Percentiles rank a stretch among this genome's conserved stretches.
phyloP scores from a whole-genome alignment of 1,140 invertebrate species.

The Lepidurus apus region DNA sequence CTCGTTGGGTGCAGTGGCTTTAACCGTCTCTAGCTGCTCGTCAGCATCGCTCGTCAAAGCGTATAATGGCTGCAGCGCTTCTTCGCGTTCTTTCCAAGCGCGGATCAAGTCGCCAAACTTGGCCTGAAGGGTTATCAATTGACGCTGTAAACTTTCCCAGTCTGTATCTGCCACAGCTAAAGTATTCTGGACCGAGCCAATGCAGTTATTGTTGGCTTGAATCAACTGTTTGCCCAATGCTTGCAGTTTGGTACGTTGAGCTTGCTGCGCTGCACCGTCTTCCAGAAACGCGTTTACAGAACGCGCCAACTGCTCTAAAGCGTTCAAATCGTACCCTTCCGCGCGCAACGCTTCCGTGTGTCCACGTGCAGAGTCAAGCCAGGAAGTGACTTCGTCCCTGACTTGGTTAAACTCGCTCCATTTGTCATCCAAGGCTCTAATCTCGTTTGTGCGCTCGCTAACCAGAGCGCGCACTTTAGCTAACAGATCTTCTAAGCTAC shows the following conservation, averaged over 20 bases:
- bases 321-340: constrained; percentile 45
- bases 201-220: constrained; percentile 71
- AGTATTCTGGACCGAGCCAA: constrained; percentile 68
- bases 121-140: constrained; percentile 61
- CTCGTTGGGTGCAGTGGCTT: constrained; percentile 37
- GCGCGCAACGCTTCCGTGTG: constrained; percentile 38
- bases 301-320: constrained; percentile 56
- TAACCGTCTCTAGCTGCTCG: constrained; percentile 52
- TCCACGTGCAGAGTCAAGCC: constrained; percentile 38
- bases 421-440: constrained; percentile 52
- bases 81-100: constrained; percentile 67
- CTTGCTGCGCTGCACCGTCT: constrained; percentile 48
- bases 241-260: constrained; percentile 55
- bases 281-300: constrained; percentile 50
- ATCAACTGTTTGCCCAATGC: constrained; percentile 68
- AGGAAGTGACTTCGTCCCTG: constrained; percentile 40
- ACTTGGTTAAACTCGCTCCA: constrained; percentile 42
- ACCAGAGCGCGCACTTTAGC: constrained; percentile 48
- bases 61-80: constrained; percentile 60
- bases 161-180: constrained; percentile 66
- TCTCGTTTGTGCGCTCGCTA: constrained; percentile 61
- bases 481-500: constrained; percentile 57
- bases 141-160: constrained; percentile 69
- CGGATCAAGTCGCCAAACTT: constrained; percentile 61
- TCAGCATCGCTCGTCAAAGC: constrained; percentile 62